Evolutionary conservation across 1,140 invertebrate genomes (phyloP), one percentile per base, ranked within the genome.

Genomic region (Bombus huntii): DNA sequence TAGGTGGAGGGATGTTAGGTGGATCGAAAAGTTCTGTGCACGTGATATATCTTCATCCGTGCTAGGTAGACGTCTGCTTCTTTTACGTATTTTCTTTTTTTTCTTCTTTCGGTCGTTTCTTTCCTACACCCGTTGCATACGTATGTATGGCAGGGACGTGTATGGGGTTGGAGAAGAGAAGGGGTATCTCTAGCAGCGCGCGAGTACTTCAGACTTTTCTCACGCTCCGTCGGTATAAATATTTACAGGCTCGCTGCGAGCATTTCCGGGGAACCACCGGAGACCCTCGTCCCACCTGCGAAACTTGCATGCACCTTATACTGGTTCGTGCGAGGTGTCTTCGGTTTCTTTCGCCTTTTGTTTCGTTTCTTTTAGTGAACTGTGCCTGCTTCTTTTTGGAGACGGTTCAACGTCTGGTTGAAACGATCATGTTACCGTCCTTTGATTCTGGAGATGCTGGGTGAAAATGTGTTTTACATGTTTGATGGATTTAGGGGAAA

Each of bases 201-300:
- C 65, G 76, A 44, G 39, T 65, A 80, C 82, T 91, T 91, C 74
- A 90, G 76, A 91, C 87, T 89, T 91, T 91, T 91, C 90, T 91
- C 90, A 91, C 90, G 89, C 85, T 91, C 89, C 81, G 87, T 9
- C 62, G 87, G 85, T 91, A 91, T 91, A 91, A 91, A 91, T 91
- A 91, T 91, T 91, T 91, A 91, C 90, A 88, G 87, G 87, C 72
- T 82, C 81, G 78, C 80, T 78, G 88, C 57, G 76, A 87, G 88
- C 85, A 71, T 77, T 90, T 85, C 81, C 87, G 66, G 81, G 81
- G 77, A 77, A 79, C 84, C 73, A 18, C 34, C 39, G 31, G 53
- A 73, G 42, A 44, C 39, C 13, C 75, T 31, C 44, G 34, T 31
- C 42, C 53, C 62, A 80, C 62, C 72, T 81, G 70, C 75, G 71